Base-by-base conservation (phyloP, 2,113 vertebrate species). In the Monopterus albus region DNA sequence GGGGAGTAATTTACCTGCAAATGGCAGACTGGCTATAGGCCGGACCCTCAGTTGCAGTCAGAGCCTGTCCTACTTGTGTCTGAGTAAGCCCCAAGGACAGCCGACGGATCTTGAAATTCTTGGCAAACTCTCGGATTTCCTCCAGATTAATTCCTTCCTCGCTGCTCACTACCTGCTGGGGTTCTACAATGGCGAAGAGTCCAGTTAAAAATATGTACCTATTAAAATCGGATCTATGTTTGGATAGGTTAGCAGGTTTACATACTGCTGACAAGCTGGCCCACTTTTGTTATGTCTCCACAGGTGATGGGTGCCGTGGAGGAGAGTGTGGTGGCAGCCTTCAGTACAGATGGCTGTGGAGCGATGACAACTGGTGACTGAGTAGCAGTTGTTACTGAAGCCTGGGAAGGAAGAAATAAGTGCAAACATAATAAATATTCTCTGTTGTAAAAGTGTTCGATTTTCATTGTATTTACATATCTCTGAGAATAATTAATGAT, bases 21-120 rank as follows among this genome's bases (percentile, higher is more conserved):
- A 98, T 98, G 65, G 97, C 97, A 1, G 96, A 98, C 87, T 98
- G 97, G 91, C 97, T 98, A 91, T 98, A 98, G 4, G 97, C 96
- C 0, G 97, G 97, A 4, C 97, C 97, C 82, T 98, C 97, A 0
- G 96, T 97, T 0, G 96, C 97, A 1, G 96, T 98, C 60, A 98
- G 90, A 6, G 97, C 97, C 81, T 98, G 97, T 2, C 97, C 97
- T 80, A 98, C 97, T 93, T 98, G 97, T 1, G 97, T 98, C 92
- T 98, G 97, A 0, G 97, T 98, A 49, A 98, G 93, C 17, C 97
- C 96, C 35, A 98, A 86, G 17, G 97, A 98, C 28, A 98, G 90
- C 55, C 97, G 93, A 0, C 97, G 96, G 75, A 98, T 98, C 91
- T 98, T 98, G 89, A 98, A 98, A 86, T 96, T 98, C 92, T 98